Evolutionary conservation across 1,140 invertebrate species (phyloP).

Genomic region (Sipha flava): DNA sequence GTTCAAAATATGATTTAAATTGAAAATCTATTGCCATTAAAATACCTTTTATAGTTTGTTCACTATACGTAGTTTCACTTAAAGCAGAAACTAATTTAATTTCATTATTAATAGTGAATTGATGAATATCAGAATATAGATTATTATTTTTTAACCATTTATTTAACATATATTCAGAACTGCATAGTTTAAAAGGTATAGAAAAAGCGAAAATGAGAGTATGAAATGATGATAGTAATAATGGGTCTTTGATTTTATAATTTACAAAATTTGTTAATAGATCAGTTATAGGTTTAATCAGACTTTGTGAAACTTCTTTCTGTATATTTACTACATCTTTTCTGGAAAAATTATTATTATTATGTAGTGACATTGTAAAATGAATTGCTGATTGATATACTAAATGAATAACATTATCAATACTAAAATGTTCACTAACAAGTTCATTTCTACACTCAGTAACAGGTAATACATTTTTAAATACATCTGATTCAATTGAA

Average conservation of each 20-base stretch:
- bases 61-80: neutral
- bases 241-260: neutral
- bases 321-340: neutral
- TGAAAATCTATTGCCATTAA: neutral
- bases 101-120: neutral
- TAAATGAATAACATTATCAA: neutral
- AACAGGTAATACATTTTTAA: too few species aligned
- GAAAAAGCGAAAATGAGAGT: neutral
- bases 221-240: neutral
- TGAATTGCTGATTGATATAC: neutral
- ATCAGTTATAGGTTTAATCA: neutral
- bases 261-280: neutral
- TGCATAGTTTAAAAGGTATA: neutral
- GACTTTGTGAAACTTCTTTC: neutral
- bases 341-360: neutral
- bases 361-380: neutral
- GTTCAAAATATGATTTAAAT: neutral
- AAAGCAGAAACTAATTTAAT: neutral
- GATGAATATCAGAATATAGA: neutral
- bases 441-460: too few species aligned
- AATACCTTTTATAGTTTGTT: neutral
- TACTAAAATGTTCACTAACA: too few species aligned
- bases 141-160: neutral
- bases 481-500: too few species aligned
- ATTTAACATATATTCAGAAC: neutral